Base-by-base conservation (phyloP, 2,797 vertebrate genomes). In the Acrossocheilus fasciatus region DNA sequence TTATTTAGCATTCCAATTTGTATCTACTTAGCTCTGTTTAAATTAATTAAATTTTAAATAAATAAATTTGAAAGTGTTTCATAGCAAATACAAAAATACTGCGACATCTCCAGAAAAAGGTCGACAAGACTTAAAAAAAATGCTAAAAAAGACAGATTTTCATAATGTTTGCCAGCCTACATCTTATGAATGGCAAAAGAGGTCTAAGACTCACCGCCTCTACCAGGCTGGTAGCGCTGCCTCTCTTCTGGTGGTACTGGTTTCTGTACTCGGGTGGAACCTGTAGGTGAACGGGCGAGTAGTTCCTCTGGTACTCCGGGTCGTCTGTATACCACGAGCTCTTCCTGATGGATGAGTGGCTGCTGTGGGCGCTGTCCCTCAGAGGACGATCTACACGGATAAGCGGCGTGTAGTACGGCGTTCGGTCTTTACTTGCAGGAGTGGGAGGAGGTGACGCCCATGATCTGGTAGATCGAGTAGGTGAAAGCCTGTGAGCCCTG, bases 281-380 rank as follows among this genome's bases (percentile, higher is more conserved):
- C 54, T 97, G 97, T 91, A 99, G 95, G 93, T 95, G 98, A 91
- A 97, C 95, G 8, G 98, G 98, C 10, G 97, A 97, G 92, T 97
- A 98, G 14, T 93, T 96, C 93, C 96, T 95, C 94, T 97, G 96
- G 91, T 96, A 96, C 83, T 98, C 97, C 0, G 96, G 96, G 88
- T 99, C 98, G 0, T 99, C 98, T 0, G 98, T 98, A 94, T 99
- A 99, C 98, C 98, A 99, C 1, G 98, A 99, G 93, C 97, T 99
- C 92, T 97, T 97, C 34, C 97, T 96, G 91, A 98, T 90, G 34
- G 97, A 98, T 0, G 97, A 96, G 77, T 97, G 96, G 94, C 97
- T 98, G 84, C 97, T 96, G 92, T 96, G 95, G 76, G 94, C 90
- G 43, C 97, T 97, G 75, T 95, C 95, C 82, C 97, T 96, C 87